Evolutionary conservation across 2,113 vertebrate species (phyloP).

Genomic region (Phylloscopus trochiloides): DNA sequence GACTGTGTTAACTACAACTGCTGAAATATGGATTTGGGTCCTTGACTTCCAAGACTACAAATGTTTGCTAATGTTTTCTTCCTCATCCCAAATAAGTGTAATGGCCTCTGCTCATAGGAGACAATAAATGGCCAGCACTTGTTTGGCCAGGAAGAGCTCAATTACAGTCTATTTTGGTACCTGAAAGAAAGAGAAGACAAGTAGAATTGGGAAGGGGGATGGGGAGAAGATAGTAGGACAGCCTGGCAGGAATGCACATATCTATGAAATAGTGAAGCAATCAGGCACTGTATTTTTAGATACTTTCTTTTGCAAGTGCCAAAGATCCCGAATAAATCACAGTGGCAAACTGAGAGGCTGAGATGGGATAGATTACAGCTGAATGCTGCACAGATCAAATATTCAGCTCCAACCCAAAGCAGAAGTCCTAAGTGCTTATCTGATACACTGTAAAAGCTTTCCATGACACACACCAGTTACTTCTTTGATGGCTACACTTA

Average conservation of each 20-base stretch:
- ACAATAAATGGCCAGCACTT: neutral
- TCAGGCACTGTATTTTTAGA: constrained; percentile 39
- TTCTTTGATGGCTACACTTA: neutral
- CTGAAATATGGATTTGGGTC: neutral
- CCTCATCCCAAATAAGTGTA: neutral
- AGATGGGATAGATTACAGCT: constrained; percentile 23
- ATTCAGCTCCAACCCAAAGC: constrained; percentile 14
- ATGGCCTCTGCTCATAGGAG: neutral
- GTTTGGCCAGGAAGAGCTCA: neutral
- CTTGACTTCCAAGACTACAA: neutral
- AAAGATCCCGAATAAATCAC: constrained; percentile 38
- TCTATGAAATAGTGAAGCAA: constrained; percentile 17
- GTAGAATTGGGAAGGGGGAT: neutral
- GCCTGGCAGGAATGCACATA: neutral
- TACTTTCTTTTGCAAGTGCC: constrained; percentile 24
- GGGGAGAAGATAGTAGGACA: neutral
- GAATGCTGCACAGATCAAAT: neutral
- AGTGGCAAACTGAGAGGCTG: constrained; percentile 27
- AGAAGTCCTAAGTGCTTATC: neutral
- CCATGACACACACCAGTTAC: neutral
- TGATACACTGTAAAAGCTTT: constrained; percentile 18
- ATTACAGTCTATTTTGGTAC: neutral
- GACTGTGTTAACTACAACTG: neutral
- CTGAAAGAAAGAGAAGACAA: neutral
- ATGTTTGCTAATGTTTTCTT: neutral